A percentile compares a stretch with the other conserved stretches of the same genome.
Conservation (phyloP, 1,140 invertebrate genomes). For the Saxidomus purpurata region DNA sequence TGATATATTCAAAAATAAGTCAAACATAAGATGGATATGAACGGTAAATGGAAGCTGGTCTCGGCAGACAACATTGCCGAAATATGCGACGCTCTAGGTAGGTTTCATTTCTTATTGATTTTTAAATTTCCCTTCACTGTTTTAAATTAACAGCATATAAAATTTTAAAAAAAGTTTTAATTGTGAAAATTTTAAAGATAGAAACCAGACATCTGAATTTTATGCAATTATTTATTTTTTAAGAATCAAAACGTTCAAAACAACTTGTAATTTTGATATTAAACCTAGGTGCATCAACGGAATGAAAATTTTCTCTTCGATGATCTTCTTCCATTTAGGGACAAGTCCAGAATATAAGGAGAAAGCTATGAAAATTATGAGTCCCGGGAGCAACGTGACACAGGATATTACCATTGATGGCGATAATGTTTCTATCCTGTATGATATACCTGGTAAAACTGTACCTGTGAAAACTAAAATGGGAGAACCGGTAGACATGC, state of each 20-base stretch:
- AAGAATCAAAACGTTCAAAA: too few species aligned
- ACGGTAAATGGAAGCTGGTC: constrained; percentile 39
- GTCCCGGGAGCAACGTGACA: constrained; percentile 60
- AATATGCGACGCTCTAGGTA: constrained; percentile 37
- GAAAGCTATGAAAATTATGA: constrained; percentile 61
- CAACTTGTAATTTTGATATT: too few species aligned
- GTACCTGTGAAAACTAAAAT: constrained; percentile 48
- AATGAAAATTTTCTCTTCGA: too few species aligned
- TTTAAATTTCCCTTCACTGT: too few species aligned
- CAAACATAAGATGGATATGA: constrained; percentile 11
- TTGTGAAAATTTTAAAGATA: too few species aligned
- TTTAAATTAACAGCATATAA: too few species aligned
- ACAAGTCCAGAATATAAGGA: constrained; percentile 7
- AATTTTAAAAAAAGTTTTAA: too few species aligned
- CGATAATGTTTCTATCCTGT: constrained; percentile 55
- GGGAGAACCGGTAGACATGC: constrained; percentile 40
- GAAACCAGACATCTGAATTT: too few species aligned
- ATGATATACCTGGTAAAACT: constrained; percentile 32
- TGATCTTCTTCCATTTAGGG: too few species aligned
- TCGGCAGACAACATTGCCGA: constrained; percentile 20
- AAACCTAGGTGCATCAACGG: too few species aligned
- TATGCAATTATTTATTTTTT: too few species aligned
- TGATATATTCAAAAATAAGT: too few species aligned
- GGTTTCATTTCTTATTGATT: not conserved
- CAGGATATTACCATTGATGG: constrained; percentile 65